A percentile compares a stretch with the other conserved stretches of the same genome.
These are phyloP conservation scores for Siniperca scherzeri DNA, from an alignment of 2,797 vertebrate genomes.

Conservation along the genomic window DNA sequence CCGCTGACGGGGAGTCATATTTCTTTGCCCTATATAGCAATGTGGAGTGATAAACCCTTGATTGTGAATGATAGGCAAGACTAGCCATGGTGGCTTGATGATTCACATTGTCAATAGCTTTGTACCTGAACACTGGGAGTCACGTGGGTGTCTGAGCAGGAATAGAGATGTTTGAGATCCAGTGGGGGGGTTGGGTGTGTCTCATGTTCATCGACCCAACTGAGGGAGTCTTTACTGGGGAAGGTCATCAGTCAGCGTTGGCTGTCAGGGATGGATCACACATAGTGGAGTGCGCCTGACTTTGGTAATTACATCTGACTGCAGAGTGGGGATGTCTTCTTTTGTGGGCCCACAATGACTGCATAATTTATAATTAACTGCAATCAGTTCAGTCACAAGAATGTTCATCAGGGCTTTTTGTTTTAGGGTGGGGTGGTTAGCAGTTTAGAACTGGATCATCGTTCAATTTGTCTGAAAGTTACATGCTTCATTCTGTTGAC, in stretches of 20 bases:
- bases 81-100: conserved; percentile 88
- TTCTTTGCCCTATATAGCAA: conserved; percentile 92
- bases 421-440: conserved; percentile 57
- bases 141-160: conserved; percentile 82
- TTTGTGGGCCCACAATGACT: conserved; percentile 97
- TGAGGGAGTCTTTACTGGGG: conserved; percentile 88
- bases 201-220: conserved; percentile 89
- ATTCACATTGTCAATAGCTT: conserved; percentile 95
- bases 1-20: conserved; percentile 93
- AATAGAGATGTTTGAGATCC: conserved; percentile 49
- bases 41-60: conserved; percentile 90
- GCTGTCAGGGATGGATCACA: conserved; percentile 95
- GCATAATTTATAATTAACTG: conserved; percentile 99
- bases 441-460: conserved; percentile 43
- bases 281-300: conserved; percentile 90
- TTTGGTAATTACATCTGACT: conserved; percentile 99
- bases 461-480: conserved; percentile 45
- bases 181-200: conserved; percentile 76
- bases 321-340: conserved; percentile 98
- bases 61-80: conserved; percentile 97
- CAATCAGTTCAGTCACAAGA: conserved; percentile 88
- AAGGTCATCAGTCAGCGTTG: conserved; percentile 98
- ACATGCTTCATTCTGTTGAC: conserved; percentile 26
- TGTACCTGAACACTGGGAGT: conserved; percentile 89
- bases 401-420: conserved; percentile 74